Conservation (phyloP, 2,888 invertebrate genomes). For the Limnephilus rhombicus region DNA sequence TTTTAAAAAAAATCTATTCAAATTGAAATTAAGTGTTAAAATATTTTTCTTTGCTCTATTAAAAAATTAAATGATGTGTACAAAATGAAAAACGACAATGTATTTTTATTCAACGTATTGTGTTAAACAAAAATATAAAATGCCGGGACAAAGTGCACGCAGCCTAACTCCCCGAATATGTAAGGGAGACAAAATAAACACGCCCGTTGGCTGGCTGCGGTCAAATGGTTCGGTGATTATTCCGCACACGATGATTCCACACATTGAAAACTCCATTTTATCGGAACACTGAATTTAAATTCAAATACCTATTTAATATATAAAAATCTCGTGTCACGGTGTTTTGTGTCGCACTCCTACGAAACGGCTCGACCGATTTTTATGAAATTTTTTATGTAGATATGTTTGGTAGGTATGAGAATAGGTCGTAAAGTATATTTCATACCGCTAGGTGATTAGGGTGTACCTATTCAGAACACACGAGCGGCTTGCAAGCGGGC, state of each 20-base stretch:
- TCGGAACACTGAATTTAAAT: background rate
- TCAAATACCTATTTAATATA: background rate
- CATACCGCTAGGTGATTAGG: too few species aligned
- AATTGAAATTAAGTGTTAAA: background rate
- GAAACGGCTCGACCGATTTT: too few species aligned
- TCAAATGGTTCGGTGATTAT: background rate
- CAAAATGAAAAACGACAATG: background rate
- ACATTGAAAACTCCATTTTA: background rate
- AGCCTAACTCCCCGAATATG: background rate
- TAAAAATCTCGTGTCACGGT: too few species aligned
- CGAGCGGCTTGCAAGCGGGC: too few species aligned
- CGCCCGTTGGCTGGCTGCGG: background rate
- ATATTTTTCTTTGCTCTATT: background rate
- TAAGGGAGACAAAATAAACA: slow-evolving; percentile 7
- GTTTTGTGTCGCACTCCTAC: too few species aligned
- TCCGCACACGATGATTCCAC: background rate
- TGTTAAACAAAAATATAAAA: background rate
- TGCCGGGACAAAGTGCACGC: background rate
- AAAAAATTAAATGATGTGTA: background rate
- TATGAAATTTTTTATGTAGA: too few species aligned
- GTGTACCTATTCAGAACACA: too few species aligned
- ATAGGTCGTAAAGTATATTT: too few species aligned
- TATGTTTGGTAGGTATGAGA: too few species aligned
- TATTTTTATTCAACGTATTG: background rate
- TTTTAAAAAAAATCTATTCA: background rate